A percentile compares a stretch with the other conserved stretches of the same genome.
phyloP scores from a whole-genome alignment of 2,113 vertebrate species.

The Prunella fulvescens region DNA sequence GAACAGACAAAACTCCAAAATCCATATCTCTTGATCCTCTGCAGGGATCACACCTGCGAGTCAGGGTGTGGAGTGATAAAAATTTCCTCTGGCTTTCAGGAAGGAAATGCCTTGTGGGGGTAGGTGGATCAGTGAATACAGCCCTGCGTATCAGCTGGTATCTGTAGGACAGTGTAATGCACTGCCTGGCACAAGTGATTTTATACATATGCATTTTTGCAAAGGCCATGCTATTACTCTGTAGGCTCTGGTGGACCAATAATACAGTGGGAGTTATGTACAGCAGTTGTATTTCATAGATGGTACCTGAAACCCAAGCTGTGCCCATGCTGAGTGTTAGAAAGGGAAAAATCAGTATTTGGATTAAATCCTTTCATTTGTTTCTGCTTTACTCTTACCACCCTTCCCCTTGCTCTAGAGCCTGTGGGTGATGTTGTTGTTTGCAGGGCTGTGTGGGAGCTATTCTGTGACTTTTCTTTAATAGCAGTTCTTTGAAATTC shows the following conservation, averaged over 20 bases:
- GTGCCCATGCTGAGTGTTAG: background rate
- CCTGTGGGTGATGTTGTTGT: slow-evolving; percentile 56
- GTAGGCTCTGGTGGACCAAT: background rate
- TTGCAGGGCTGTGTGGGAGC: background rate
- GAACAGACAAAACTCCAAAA: background rate
- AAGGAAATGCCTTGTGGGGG: background rate
- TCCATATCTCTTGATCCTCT: background rate
- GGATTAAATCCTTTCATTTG: background rate
- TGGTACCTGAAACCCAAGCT: background rate
- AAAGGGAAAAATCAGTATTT: background rate
- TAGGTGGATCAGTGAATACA: background rate
- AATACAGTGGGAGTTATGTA: rapidly evolving
- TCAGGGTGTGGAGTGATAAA: background rate
- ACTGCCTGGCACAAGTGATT: background rate
- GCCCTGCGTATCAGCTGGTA: no score
- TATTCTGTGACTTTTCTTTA: slow-evolving; percentile 57
- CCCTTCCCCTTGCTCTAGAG: background rate
- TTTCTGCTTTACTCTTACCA: background rate
- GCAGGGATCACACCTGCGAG: background rate
- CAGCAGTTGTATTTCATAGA: background rate
- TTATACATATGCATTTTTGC: background rate
- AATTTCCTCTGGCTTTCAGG: background rate
- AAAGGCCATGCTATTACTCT: background rate
- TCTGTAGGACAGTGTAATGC: rapidly evolving
- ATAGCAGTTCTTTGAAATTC: slow-evolving; percentile 48